Conservation (phyloP, 2,888 invertebrate genomes). For the Synanthedon myopaeformis region DNA sequence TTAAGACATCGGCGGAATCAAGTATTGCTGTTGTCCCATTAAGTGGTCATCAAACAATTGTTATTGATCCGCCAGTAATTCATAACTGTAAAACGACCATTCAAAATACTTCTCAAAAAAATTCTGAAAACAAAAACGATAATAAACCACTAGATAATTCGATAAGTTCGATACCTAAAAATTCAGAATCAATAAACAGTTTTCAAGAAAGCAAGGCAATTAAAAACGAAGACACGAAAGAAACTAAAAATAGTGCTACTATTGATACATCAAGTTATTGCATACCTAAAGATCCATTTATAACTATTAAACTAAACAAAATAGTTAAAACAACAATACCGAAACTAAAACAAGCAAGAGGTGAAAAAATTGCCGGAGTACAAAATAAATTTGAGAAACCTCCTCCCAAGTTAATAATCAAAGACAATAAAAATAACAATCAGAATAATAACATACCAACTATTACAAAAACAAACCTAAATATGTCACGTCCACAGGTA, state of each 20-base stretch:
- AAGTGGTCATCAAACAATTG: conserved; percentile 67
- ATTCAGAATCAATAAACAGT: conserved; percentile 9
- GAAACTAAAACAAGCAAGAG: conserved; percentile 46
- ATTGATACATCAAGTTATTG: conserved; percentile 42
- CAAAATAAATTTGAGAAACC: conserved; percentile 52
- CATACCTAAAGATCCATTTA: conserved; percentile 53
- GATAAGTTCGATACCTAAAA: conserved; percentile 3
- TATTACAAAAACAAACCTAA: conserved; percentile 29
- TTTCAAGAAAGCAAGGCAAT: conserved; percentile 7
- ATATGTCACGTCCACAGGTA: conserved; percentile 74
- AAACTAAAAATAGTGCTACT: conserved; percentile 14
- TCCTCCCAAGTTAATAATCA: conserved; percentile 52
- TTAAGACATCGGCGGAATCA: conserved; percentile 60
- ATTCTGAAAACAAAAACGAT: conserved; percentile 5
- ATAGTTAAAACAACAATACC: conserved; percentile 57
- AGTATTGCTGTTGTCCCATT: conserved; percentile 58
- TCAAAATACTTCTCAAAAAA: conserved; percentile 9
- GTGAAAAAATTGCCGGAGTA: conserved; percentile 37
- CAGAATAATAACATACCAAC: conserved; percentile 16
- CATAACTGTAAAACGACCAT: conserved; percentile 20
- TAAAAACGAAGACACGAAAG: conserved; percentile 16
- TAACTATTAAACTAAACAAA: conserved; percentile 60
- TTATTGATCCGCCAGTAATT: conserved; percentile 54
- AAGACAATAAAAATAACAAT: conserved; percentile 32
- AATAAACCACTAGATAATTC: background rate